Conservation (phyloP, 1,140 invertebrate genomes). For the Cephus cinctus region DNA sequence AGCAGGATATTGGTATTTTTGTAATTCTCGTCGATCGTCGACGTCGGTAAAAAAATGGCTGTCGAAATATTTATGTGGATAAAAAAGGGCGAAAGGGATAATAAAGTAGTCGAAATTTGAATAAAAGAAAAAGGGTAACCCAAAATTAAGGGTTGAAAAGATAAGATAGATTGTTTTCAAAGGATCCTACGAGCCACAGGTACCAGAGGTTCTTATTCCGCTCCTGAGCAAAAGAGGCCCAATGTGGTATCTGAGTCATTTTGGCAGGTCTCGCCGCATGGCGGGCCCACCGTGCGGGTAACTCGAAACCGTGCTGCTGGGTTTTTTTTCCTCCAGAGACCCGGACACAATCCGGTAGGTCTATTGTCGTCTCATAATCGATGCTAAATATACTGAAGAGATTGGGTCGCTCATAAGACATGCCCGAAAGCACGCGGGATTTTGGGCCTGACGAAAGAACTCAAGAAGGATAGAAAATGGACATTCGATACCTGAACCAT, state of each 20-base stretch:
- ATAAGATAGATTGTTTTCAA: too few species aligned
- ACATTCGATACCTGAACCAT: conserved; percentile 29
- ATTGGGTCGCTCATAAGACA: conserved; percentile 2
- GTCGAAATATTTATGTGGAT: too few species aligned
- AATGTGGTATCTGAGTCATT: conserved; percentile 33
- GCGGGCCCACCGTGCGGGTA: conserved; percentile 32
- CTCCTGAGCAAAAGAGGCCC: conserved; percentile 13
- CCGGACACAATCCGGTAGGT: conserved; percentile 33
- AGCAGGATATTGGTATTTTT: too few species aligned
- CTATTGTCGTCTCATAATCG: conserved; percentile 47
- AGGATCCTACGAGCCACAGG: too few species aligned
- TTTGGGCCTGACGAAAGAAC: background rate
- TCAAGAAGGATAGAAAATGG: conserved; percentile 20
- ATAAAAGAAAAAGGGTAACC: too few species aligned
- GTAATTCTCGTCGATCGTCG: too few species aligned
- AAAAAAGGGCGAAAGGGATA: too few species aligned
- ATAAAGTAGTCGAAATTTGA: too few species aligned
- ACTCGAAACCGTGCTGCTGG: conserved; percentile 27
- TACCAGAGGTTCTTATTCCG: background rate
- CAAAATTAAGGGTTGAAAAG: too few species aligned
- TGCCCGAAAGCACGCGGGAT: conserved; percentile 2
- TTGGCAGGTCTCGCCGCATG: conserved; percentile 29
- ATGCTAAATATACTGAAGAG: conserved; percentile 35
- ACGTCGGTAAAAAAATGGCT: too few species aligned
- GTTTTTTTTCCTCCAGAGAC: conserved; percentile 12